Base-by-base conservation (phyloP, 2,888 invertebrate species). In the Sphecodes monilicornis region DNA sequence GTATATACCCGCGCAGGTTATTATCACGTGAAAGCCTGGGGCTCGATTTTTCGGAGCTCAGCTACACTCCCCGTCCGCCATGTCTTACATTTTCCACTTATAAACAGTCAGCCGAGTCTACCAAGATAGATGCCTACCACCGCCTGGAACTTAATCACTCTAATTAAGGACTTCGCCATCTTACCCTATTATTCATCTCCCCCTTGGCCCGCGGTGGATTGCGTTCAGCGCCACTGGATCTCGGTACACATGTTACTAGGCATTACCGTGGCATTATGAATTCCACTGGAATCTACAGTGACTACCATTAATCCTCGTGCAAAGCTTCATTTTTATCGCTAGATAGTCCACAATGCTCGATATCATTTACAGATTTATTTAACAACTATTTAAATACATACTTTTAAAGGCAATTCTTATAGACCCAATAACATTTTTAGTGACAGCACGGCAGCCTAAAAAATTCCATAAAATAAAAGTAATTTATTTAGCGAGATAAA, bases 121-220 rank as follows among this genome's bases (percentile, higher is more conserved):
- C 84, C 32, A 69, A 84, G 87, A 84, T 78, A 78, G 86, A 87
- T 87, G 81, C 73, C 50, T 41, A 60, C 79, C 80, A 84, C 84
- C 84, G 79, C 84, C 82, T 87, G 86, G 71, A 76, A 82, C 74
- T 86, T 84, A 87, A 86, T 86, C 87, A 86, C 86, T 70, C 80
- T 87, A 86, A 87, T 87, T 87, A 86, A 87, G 86, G 76, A 80
- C 78, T 80, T 82, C 80, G 84, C 84, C 81, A 82, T 86, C 86
- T 84, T 84, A 80, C 72, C 60, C 86, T 86, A 85, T 86, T 86
- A 87, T 80, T 86, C 86, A 86, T 81, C 82, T 76, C 72, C 80
- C 82, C 77, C 82, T 72, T 68, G 70, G 68, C 72, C 77, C 66
- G 75, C 68, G 57, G 64, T 77, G 68, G 46, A 75, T 79, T 71